Evolutionary conservation across 2,797 vertebrate species (phyloP).

Genomic region (Macropus fuliginosus): DNA sequence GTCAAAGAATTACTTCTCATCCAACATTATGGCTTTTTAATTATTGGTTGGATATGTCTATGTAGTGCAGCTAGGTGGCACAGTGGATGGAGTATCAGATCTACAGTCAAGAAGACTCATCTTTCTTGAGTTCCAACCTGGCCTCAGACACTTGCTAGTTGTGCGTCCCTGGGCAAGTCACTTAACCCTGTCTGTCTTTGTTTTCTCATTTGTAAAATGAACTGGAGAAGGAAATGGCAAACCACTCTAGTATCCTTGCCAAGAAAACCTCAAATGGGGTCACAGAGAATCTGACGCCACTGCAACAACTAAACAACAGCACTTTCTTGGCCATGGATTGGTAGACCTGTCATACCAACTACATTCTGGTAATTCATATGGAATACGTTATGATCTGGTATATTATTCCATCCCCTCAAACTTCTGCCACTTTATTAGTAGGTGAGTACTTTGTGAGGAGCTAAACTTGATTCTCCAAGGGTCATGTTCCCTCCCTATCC

Average conservation of each 20-base stretch:
- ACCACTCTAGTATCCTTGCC: background rate
- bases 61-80: background rate
- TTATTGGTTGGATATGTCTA: background rate
- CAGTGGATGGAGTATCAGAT: background rate
- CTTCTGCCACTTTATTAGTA: background rate
- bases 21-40: background rate
- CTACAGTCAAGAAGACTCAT: background rate
- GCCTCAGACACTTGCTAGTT: background rate
- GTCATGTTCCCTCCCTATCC: background rate
- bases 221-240: background rate
- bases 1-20: background rate
- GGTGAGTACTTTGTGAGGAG: background rate
- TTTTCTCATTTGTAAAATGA: background rate
- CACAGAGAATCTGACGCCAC: background rate
- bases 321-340: background rate
- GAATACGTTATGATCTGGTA: background rate
- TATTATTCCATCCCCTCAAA: background rate
- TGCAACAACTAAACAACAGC: background rate
- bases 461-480: background rate
- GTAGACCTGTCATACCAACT: background rate
- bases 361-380: background rate
- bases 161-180: background rate
- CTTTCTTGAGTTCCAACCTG: background rate
- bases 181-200: background rate
- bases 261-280: background rate